These are phyloP conservation scores for Euborellia annulipes DNA, from an alignment of 1,140 invertebrate species.

Conservation along the genomic window DNA sequence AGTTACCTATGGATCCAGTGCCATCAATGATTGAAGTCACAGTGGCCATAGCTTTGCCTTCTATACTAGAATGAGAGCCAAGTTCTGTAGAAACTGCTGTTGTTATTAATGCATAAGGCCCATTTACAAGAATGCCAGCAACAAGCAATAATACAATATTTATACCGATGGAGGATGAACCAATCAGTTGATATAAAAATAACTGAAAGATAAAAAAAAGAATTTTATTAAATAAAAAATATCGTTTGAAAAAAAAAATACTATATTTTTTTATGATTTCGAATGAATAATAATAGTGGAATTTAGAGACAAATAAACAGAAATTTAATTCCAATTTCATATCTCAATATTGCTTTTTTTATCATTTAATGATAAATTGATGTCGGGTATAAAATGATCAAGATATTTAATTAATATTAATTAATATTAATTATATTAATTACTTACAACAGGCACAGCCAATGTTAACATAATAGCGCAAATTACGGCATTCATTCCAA, in stretches of 20 bases:
- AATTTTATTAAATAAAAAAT: constrained; percentile 5
- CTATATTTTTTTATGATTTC: constrained; percentile 5
- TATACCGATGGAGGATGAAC: constrained; percentile 36
- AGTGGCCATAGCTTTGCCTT: constrained; percentile 79
- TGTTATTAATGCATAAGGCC: constrained; percentile 89
- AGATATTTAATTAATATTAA: no score
- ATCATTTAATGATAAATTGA: no score
- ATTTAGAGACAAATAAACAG: neutral
- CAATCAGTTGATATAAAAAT: constrained; percentile 59
- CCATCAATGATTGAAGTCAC: constrained; percentile 96
- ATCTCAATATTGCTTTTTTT: no score
- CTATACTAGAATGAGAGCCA: constrained; percentile 71
- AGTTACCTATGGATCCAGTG: constrained; percentile 72
- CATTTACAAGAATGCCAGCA: constrained; percentile 77
- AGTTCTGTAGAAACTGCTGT: constrained; percentile 90
- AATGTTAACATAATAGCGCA: constrained; percentile 67
- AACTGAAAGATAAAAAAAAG: constrained; percentile 39
- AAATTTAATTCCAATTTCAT: no score
- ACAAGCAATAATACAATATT: constrained; percentile 58
- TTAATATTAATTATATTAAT: no score
- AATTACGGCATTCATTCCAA: constrained; percentile 65
- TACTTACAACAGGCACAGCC: constrained; percentile 64
- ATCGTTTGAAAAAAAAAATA: no score
- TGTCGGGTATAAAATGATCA: no score
- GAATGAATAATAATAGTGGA: neutral